Conservation (phyloP, 2,797 vertebrate species). For the Alectoris magna region DNA sequence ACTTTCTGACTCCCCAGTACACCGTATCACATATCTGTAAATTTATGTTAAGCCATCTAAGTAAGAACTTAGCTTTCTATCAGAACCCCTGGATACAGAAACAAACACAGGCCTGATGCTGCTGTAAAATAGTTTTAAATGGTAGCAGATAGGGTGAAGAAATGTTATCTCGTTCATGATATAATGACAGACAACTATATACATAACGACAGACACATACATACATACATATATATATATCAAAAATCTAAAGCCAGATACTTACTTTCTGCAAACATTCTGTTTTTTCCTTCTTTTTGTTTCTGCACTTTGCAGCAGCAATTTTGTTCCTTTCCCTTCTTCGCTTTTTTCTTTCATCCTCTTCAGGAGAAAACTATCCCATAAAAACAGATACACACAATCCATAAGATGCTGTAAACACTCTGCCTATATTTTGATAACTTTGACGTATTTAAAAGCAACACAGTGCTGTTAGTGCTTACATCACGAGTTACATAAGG, state of each 20-base stretch:
- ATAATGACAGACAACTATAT: neutral
- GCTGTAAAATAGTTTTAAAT: neutral
- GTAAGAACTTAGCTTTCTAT: neutral
- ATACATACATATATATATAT: too few species aligned
- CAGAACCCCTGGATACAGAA: fast-evolving
- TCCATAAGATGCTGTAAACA: neutral
- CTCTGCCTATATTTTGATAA: neutral
- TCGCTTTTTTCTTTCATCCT: slow-evolving; percentile 90
- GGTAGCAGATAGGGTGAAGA: neutral
- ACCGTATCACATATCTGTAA: neutral
- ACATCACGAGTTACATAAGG: neutral
- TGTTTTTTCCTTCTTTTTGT: slow-evolving; percentile 98
- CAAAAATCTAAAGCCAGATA: neutral
- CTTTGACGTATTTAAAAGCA: neutral
- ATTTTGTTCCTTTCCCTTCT: slow-evolving; percentile 96
- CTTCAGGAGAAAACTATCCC: slow-evolving; percentile 82
- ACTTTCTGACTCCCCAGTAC: neutral
- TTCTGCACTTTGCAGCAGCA: slow-evolving; percentile 94
- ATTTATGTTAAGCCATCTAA: neutral
- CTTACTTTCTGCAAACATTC: slow-evolving; percentile 92
- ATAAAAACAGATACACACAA: neutral
- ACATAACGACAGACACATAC: neutral
- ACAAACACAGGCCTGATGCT: neutral
- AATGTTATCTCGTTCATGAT: neutral
- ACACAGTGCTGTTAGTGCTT: neutral